Percentiles rank a stretch among this genome's conserved stretches.
phyloP scores from a whole-genome alignment of 1,140 invertebrate species.

The Lucilia cuprina region DNA sequence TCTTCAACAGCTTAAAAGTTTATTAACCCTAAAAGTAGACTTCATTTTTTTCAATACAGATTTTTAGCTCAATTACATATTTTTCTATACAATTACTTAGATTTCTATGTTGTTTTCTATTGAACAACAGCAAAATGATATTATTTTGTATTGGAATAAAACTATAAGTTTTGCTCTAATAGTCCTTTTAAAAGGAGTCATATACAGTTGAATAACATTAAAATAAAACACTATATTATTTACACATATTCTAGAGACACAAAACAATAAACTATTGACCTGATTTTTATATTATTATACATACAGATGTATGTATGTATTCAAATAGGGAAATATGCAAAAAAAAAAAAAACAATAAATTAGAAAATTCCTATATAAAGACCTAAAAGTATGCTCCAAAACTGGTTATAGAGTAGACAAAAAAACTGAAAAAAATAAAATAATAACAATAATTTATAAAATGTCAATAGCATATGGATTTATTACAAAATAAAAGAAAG shows the following conservation, averaged over 20 bases:
- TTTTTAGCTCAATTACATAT: no score
- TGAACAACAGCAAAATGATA: no score
- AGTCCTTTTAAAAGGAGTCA: neutral
- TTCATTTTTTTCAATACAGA: no score
- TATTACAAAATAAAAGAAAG: neutral
- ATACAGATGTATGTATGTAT: no score
- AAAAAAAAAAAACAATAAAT: neutral
- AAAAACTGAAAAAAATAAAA: neutral
- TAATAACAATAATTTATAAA: conserved; percentile 28
- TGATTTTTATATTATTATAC: neutral
- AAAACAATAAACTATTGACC: conserved; percentile 26
- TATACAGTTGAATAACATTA: no score
- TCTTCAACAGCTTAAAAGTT: no score
- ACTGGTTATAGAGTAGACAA: no score
- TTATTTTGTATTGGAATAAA: no score
- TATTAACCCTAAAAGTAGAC: no score
- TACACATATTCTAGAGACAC: conserved; percentile 13
- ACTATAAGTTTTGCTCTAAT: neutral
- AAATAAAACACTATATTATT: neutral
- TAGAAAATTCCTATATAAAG: neutral
- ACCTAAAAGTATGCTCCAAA: neutral
- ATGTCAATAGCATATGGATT: conserved; percentile 31
- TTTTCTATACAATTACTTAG: no score
- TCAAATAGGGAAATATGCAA: neutral
- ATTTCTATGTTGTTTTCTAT: no score